Evolutionary conservation across 2,888 invertebrate species (phyloP), one percentile per base, ranked within the genome.

Genomic region (Meiosimyza platycephala): DNA sequence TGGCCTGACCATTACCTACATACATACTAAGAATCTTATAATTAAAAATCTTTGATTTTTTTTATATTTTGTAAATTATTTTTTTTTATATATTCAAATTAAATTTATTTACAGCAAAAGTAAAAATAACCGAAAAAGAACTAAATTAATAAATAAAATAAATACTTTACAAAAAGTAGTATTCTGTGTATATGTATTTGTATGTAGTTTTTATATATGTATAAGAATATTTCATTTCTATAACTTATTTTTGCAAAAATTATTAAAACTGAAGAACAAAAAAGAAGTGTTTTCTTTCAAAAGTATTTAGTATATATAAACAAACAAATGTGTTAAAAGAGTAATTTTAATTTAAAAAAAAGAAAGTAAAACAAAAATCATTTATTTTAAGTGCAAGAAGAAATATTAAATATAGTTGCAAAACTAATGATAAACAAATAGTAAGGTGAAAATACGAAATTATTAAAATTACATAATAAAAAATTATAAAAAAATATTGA

Each of bases 391-490:
- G 64, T 68, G 74, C 71, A 74, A 71, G 51, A 62, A 47, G 47
- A 65, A 72, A 69, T 50, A 71, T 74, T 76, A 67, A 74, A 67
- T 72, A 62, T 51, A 72, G 48, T 70, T 57, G 59, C 62, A 65
- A 72, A 72, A 71, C 47, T 55, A 66, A 54, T 60, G 11, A 69
- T 33, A 60, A 50, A 76, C 77, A 77, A 74, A 75, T 75, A 77
- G 74, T 72, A 76, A 77, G 75, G 75, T 77, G 79, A 79, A 82
- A 81, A 75, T 76, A 78, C 77, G 77, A 77, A 76, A 75, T 71
- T 74, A 76, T 74, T 72, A 71, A 72, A 74, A 75, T 76, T 76
- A 78, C 77, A 76, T 76, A 75, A 76, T 75, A 76, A 76, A 73
- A 72, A 73, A 75, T 76, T 76, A 76, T 73, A 76, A 75, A 63